Evolutionary conservation across 1,140 invertebrate species (phyloP).

Genomic region (Lasioglossum baleicum): DNA sequence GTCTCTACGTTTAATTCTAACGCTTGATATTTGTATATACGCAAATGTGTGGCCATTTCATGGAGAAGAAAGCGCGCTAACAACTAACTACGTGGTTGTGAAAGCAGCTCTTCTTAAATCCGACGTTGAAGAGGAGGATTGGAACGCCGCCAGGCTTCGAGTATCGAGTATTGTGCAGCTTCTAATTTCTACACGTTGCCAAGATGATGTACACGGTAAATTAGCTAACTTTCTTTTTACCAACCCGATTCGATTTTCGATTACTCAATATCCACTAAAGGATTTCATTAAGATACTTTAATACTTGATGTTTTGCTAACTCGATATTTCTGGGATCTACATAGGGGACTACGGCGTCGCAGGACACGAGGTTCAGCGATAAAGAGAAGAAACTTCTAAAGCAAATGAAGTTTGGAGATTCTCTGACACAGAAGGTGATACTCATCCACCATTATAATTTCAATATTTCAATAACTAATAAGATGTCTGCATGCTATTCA

Average conservation of each 20-base stretch:
- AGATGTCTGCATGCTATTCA: too few relatives aligned
- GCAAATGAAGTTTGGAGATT: slow-evolving; percentile 98
- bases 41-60: background rate
- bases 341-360: slow-evolving; percentile 99
- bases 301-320: slow-evolving; percentile 25
- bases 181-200: slow-evolving; percentile 23
- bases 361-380: slow-evolving; percentile 99
- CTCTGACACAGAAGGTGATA: slow-evolving; percentile 91
- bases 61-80: background rate
- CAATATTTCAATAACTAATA: background rate
- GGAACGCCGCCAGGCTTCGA: slow-evolving; percentile 11
- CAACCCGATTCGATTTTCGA: background rate
- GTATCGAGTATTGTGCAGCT: slow-evolving; percentile 17
- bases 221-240: background rate
- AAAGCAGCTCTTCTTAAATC: background rate
- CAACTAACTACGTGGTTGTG: background rate
- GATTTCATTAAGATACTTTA: background rate
- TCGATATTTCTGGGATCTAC: slow-evolving; percentile 65
- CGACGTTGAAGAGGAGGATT: background rate
- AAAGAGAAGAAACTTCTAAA: slow-evolving; percentile 99
- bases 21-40: slow-evolving; percentile 11
- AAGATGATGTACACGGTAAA: slow-evolving; percentile 82
- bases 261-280: background rate
- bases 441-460: background rate
- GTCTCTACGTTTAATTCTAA: slow-evolving; percentile 21